Evolutionary conservation across 2,113 vertebrate species (phyloP).

Genomic region (Circaetus gallicus): DNA sequence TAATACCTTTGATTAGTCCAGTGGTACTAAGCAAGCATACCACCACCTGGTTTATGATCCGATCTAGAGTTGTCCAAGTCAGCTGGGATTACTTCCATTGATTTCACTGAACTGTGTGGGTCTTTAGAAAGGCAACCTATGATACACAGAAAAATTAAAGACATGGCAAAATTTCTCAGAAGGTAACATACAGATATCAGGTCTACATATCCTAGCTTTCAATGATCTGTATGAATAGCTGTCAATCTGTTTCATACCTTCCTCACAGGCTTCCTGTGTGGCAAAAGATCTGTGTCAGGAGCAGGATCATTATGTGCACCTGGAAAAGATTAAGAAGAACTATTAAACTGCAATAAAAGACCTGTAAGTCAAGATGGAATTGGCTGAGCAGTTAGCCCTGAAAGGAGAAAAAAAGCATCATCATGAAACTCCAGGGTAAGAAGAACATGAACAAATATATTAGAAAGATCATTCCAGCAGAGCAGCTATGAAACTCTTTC

Average conservation of each 20-base stretch:
- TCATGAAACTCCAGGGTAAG: constrained; percentile 75
- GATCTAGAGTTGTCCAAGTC: neutral
- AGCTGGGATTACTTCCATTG: neutral
- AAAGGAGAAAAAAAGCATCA: constrained; percentile 59
- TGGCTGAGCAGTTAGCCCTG: constrained; percentile 71
- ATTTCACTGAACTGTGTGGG: neutral
- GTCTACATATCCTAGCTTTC: neutral
- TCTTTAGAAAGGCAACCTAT: neutral
- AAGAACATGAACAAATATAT: neutral
- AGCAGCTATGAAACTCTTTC: neutral
- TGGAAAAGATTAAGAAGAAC: constrained; percentile 82
- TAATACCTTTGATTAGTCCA: neutral
- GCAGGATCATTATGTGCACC: constrained; percentile 73
- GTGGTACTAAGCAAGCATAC: neutral
- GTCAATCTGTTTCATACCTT: neutral
- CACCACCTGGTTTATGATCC: neutral
- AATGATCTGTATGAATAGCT: neutral
- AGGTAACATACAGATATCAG: neutral
- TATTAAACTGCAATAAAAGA: constrained; percentile 76
- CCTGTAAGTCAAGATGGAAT: constrained; percentile 71
- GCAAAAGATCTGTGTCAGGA: constrained; percentile 76
- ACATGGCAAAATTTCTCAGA: neutral
- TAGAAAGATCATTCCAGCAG: neutral
- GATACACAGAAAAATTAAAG: neutral
- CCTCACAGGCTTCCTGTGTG: constrained; percentile 68